Percentiles rank a stretch among this genome's conserved stretches.
These are phyloP conservation scores for Cosmorhoe ocellata DNA, from an alignment of 2,888 invertebrate species.

Conservation along the genomic window DNA sequence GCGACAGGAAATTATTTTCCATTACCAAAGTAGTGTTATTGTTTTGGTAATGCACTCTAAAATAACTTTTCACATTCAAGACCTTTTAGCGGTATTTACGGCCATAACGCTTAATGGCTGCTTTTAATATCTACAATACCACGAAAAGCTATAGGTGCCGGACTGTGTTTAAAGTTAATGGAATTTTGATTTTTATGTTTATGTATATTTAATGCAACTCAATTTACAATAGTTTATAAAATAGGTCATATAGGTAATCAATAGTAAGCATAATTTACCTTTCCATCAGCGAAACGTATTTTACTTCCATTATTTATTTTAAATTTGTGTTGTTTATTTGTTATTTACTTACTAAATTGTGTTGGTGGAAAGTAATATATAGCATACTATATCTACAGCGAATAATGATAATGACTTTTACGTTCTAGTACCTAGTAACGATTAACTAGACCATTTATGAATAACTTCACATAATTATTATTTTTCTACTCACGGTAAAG, in stretches of 20 bases:
- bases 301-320: too few species aligned
- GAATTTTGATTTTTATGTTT: constrained; percentile 1
- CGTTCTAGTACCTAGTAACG: too few species aligned
- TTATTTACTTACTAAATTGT: too few species aligned
- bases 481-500: constrained; percentile 84
- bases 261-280: too few species aligned
- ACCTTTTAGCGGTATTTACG: constrained; percentile 16
- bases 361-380: too few species aligned
- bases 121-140: constrained; percentile 5
- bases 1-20: constrained; percentile 15
- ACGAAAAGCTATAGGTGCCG: constrained; percentile 2
- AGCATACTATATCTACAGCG: background rate
- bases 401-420: too few species aligned
- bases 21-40: constrained; percentile 15
- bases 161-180: background rate
- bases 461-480: too few species aligned
- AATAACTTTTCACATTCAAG: constrained; percentile 20
- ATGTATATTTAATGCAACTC: background rate
- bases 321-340: too few species aligned
- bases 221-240: too few species aligned
- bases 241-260: too few species aligned
- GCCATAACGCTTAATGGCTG: constrained; percentile 11
- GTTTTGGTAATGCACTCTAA: constrained; percentile 17
- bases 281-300: too few species aligned
- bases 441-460: too few species aligned